phyloP scores from a whole-genome alignment of 2,888 invertebrate genomes.

The Troides aeacus region DNA sequence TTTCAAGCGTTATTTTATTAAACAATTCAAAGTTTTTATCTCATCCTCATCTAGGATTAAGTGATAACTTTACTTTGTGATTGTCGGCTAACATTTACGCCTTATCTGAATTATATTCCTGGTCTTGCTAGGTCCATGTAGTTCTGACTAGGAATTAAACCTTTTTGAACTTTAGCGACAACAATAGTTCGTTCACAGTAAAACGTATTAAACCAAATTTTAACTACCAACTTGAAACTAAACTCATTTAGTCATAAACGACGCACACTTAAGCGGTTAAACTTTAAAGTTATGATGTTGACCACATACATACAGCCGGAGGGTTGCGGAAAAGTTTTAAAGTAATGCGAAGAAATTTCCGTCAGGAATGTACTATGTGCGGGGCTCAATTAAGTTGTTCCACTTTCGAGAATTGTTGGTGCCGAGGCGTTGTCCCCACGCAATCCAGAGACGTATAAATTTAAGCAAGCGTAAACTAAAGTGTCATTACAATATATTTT shows the following conservation, averaged over 20 bases:
- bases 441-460: constrained; percentile 50
- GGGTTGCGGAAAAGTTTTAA: constrained; percentile 26
- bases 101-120: too few species aligned
- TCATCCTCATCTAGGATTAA: too few species aligned
- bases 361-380: constrained; percentile 30
- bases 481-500: constrained; percentile 59
- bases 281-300: constrained; percentile 23
- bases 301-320: constrained; percentile 23
- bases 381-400: constrained; percentile 31
- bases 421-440: constrained; percentile 38
- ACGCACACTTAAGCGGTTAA: constrained; percentile 10
- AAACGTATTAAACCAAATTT: constrained; percentile 1
- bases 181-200: background rate
- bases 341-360: constrained; percentile 29
- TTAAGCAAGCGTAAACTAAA: constrained; percentile 57
- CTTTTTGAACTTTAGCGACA: too few species aligned
- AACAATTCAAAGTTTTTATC: too few species aligned
- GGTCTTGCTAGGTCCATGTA: too few species aligned
- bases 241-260: background rate
- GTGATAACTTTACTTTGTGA: too few species aligned
- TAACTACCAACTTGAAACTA: background rate
- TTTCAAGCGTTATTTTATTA: too few species aligned
- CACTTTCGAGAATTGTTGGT: constrained; percentile 37
- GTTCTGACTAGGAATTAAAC: too few species aligned
- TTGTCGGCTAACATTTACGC: too few species aligned